Percentiles rank a stretch among this genome's conserved stretches.
Evolutionary conservation across 2,888 invertebrate genomes (phyloP).

Genomic region (Leptinotarsa haldemani): DNA sequence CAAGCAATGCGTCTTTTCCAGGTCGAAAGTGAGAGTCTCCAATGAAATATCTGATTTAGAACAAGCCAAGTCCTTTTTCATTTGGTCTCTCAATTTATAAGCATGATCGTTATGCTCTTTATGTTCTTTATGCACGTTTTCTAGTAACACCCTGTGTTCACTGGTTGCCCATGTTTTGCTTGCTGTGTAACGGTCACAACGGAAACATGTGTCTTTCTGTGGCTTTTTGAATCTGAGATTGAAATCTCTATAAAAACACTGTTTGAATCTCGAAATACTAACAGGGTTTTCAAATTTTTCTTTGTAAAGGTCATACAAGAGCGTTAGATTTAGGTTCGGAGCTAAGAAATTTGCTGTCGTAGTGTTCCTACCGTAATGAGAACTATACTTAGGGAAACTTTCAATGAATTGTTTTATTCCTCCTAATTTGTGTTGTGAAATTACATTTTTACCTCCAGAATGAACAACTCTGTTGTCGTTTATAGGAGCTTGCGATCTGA

Average conservation of each 20-base stretch:
- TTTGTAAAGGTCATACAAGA: constrained; percentile 16
- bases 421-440: neutral
- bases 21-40: constrained; percentile 22
- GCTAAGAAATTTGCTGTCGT: constrained; percentile 14
- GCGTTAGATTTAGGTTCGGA: constrained; percentile 8
- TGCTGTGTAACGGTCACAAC: neutral
- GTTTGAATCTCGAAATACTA: constrained; percentile 4
- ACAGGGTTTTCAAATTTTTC: neutral
- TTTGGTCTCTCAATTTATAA: constrained; percentile 22
- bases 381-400: neutral
- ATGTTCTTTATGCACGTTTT: constrained; percentile 18
- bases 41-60: constrained; percentile 19
- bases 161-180: neutral
- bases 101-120: no score
- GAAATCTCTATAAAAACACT: constrained; percentile 9
- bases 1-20: constrained; percentile 7
- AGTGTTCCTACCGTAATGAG: constrained; percentile 11
- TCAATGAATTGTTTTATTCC: neutral
- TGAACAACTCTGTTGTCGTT: neutral
- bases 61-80: constrained; percentile 27
- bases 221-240: constrained; percentile 25
- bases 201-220: constrained; percentile 15
- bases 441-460: constrained; percentile 11
- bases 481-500: constrained; percentile 5
- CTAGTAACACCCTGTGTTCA: neutral